A percentile compares a stretch with the other conserved stretches of the same genome.
phyloP scores from a whole-genome alignment of 2,797 vertebrate genomes.

The Acomys russatus region DNA sequence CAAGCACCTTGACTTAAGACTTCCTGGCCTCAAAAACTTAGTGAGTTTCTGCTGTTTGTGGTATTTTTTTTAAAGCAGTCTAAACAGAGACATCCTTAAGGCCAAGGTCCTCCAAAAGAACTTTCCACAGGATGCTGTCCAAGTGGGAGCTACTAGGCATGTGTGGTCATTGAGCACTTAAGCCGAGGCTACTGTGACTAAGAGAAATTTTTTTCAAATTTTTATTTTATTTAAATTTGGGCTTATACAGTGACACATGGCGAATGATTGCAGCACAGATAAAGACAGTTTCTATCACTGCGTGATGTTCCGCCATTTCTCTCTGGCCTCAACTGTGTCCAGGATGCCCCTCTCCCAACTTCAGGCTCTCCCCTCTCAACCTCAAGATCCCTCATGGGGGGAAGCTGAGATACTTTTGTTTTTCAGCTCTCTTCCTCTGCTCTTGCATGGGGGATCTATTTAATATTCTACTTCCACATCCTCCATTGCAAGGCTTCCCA shows the following conservation, averaged over 20 bases:
- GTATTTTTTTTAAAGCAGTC: neutral
- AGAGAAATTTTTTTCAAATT: neutral
- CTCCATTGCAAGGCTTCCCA: neutral
- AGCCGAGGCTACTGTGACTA: neutral
- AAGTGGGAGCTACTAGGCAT: neutral
- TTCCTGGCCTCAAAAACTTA: neutral
- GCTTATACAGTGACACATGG: neutral
- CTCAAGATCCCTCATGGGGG: constrained; percentile 2
- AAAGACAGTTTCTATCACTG: neutral
- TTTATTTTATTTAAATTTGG: constrained; percentile 54
- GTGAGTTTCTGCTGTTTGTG: neutral
- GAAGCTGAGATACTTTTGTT: neutral
- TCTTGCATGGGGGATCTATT: neutral
- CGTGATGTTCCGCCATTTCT: neutral
- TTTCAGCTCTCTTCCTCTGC: neutral
- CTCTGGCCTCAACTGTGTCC: neutral
- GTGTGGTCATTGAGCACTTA: neutral
- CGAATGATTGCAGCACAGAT: neutral
- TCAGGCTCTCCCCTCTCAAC: neutral
- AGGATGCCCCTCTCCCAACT: neutral
- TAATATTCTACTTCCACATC: neutral
- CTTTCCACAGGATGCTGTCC: neutral
- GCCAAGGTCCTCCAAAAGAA: neutral
- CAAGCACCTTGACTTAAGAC: too few relatives aligned
- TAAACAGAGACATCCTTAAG: neutral